A percentile compares a stretch with the other conserved stretches of the same genome.
Conservation (phyloP, 1,140 invertebrate genomes). For the Zaprionus taronus region DNA sequence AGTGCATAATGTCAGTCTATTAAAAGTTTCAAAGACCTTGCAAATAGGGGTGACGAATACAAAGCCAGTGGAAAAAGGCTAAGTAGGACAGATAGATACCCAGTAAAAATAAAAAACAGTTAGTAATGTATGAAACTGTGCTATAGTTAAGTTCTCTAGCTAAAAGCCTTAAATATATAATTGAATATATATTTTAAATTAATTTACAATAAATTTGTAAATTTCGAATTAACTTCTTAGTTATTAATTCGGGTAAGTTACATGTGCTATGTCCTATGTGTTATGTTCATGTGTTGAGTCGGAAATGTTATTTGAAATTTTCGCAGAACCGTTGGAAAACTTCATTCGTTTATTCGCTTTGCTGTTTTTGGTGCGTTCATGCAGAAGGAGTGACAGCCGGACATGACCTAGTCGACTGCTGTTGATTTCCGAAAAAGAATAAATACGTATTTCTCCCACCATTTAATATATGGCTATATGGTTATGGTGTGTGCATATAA, state of each 20-base stretch:
- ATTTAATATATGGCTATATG: slow-evolving; percentile 1
- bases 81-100: background rate
- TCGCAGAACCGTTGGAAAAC: background rate
- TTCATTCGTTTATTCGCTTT: background rate
- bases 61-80: background rate
- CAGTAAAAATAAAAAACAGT: background rate
- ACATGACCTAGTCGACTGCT: slow-evolving; percentile 9
- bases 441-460: slow-evolving; percentile 2
- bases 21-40: slow-evolving; percentile 7
- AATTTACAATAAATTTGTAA: background rate
- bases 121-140: background rate
- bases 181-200: background rate
- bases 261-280: background rate
- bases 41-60: slow-evolving; percentile 4
- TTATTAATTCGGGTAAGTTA: background rate
- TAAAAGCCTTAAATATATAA: too few relatives aligned
- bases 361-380: slow-evolving; percentile 1
- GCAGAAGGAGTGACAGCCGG: slow-evolving; percentile 7
- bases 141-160: background rate
- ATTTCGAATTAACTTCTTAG: background rate
- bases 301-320: background rate
- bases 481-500: slow-evolving; percentile 2
- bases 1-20: background rate
- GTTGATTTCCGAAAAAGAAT: slow-evolving; percentile 9
- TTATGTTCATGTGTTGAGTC: too few relatives aligned